Percentiles rank a stretch among this genome's conserved stretches.
Conservation (phyloP, 2,797 vertebrate genomes). For the Eutrigla gurnardus region DNA sequence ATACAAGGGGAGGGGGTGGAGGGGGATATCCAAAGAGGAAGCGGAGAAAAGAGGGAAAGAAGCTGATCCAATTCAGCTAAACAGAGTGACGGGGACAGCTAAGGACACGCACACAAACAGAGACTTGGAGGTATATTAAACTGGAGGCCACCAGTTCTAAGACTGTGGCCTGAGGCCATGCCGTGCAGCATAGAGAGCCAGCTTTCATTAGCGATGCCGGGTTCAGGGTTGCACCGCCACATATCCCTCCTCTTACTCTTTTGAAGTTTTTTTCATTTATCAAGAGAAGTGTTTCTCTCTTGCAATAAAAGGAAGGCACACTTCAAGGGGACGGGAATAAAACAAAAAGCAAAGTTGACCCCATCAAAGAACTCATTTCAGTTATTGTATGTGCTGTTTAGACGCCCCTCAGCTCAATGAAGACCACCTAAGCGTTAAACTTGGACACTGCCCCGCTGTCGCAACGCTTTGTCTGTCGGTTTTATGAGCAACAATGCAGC, state of each 20-base stretch:
- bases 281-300: slow-evolving; percentile 49
- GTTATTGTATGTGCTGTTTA: slow-evolving; percentile 48
- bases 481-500: slow-evolving; percentile 63
- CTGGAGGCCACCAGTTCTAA: slow-evolving; percentile 67
- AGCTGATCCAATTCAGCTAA: slow-evolving; percentile 59
- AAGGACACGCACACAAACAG: slow-evolving; percentile 36
- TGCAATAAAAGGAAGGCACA: slow-evolving; percentile 40
- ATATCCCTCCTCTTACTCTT: slow-evolving; percentile 57
- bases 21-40: slow-evolving; percentile 38
- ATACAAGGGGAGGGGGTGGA: slow-evolving; percentile 35
- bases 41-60: slow-evolving; percentile 30
- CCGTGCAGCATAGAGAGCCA: slow-evolving; percentile 42
- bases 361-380: slow-evolving; percentile 44
- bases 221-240: slow-evolving; percentile 47
- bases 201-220: slow-evolving; percentile 65
- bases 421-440: slow-evolving; percentile 64
- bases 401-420: slow-evolving; percentile 52
- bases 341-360: slow-evolving; percentile 59
- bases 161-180: slow-evolving; percentile 60
- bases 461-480: slow-evolving; percentile 48
- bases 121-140: slow-evolving; percentile 62
- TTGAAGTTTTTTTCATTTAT: slow-evolving; percentile 72
- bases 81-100: slow-evolving; percentile 50
- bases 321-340: slow-evolving; percentile 52
- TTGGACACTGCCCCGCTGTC: slow-evolving; percentile 38